These are phyloP conservation scores for Enteromius treurensis DNA, from an alignment of 2,797 vertebrate species.

Conservation along the genomic window DNA sequence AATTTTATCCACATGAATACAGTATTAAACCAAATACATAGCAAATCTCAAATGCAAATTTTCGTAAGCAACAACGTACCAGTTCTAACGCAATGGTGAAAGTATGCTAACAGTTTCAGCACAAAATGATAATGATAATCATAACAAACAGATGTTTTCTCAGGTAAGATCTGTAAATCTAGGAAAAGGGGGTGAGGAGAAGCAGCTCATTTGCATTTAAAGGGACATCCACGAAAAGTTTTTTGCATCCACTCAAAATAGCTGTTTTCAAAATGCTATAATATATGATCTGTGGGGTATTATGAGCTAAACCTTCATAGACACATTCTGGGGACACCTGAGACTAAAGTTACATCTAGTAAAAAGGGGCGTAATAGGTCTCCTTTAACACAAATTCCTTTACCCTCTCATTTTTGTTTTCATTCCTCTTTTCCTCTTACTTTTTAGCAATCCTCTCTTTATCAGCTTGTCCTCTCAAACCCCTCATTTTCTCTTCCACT, in stretches of 20 bases:
- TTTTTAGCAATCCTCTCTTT: neutral
- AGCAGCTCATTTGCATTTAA: neutral
- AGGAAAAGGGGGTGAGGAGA: neutral
- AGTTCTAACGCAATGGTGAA: too few relatives aligned
- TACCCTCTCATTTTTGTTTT: neutral
- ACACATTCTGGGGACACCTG: neutral
- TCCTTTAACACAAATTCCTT: neutral
- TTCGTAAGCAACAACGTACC: too few relatives aligned
- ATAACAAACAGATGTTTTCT: neutral
- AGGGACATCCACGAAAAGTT: neutral
- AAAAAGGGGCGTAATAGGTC: neutral
- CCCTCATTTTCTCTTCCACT: constrained; percentile 32
- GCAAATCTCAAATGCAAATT: neutral
- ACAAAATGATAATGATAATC: neutral
- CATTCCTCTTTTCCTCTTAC: constrained; percentile 10
- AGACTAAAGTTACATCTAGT: neutral
- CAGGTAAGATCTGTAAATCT: neutral
- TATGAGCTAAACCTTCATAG: neutral
- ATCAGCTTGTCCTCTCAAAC: constrained; percentile 10
- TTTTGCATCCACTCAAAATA: neutral
- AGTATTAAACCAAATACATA: neutral
- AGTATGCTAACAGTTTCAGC: neutral
- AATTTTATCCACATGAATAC: neutral
- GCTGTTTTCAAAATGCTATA: neutral
- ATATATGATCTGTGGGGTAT: neutral